Percentiles rank a stretch among this genome's conserved stretches.
phyloP scores from a whole-genome alignment of 2,797 vertebrate genomes.

The Hyperoplus immaculatus region DNA sequence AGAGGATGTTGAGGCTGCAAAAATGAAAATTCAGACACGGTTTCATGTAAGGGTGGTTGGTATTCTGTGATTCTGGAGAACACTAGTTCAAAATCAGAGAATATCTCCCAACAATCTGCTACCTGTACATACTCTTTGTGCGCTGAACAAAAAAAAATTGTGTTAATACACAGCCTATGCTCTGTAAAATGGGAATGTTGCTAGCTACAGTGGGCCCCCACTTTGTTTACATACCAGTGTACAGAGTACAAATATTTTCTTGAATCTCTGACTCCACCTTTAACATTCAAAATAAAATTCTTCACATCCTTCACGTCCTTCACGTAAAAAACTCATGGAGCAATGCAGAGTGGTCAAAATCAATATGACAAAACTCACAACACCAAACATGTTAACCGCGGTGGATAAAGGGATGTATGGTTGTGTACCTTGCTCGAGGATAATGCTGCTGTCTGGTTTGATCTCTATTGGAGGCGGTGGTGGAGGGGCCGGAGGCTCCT shows the following conservation, averaged over 20 bases:
- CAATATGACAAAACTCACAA: neutral
- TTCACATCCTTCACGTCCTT: neutral
- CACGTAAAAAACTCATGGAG: neutral
- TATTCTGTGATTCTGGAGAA: too few relatives aligned
- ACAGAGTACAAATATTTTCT: too few relatives aligned
- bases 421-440: conserved; percentile 86
- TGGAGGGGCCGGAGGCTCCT: conserved; percentile 76
- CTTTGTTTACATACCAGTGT: too few relatives aligned
- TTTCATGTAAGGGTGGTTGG: neutral
- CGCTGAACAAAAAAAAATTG: too few relatives aligned
- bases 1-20: conserved; percentile 80
- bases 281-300: neutral
- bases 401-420: neutral
- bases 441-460: conserved; percentile 80
- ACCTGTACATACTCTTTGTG: too few relatives aligned
- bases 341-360: neutral
- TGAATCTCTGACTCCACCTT: too few relatives aligned
- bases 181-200: too few relatives aligned
- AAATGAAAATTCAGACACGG: neutral
- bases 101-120: too few relatives aligned
- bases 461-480: conserved; percentile 76
- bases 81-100: too few relatives aligned
- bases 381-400: neutral
- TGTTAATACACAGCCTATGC: too few relatives aligned
- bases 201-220: too few relatives aligned